Base-by-base conservation (phyloP, 2,797 vertebrate genomes). In the Synanceia verrucosa region DNA sequence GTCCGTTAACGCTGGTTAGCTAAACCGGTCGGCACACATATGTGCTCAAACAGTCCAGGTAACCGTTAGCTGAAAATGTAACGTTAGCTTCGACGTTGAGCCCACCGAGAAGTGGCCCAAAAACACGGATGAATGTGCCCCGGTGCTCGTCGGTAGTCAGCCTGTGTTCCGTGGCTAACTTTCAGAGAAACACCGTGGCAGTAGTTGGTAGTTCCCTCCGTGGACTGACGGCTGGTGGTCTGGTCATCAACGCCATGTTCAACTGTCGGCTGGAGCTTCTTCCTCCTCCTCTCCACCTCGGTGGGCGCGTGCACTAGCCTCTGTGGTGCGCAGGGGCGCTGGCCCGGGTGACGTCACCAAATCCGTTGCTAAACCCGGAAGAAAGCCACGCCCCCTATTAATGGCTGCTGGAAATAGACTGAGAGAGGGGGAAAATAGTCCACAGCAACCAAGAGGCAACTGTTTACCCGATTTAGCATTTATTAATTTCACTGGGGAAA, bases 311-410 rank as follows among this genome's bases (percentile, higher is more conserved):
- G 90, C 33, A 73, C 29, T 39, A 23, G 79, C 69, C 79, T 73
- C 86, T 78, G 78, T 11, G 50, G 16, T n/a, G 72, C 72, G 78
- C 58, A 91, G 89, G 92, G 93, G 93, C 93, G 94, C 93, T 95
- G 93, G 91, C 93, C 76, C 8, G 0, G 1, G 33, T 84, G 83
- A 90, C 89, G 93, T 92, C 92, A 93, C 59, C 23, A 37, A 76
- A 79, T 36, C 86, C 66, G 5, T 64, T 65, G 85, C 87, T 53
- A 29, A 73, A 62, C 12, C 23, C 51, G 70, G 9, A 58, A 33
- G 3, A 8, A 59, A 43, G 65, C 86, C 4, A 76, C 85, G 21
- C 91, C 88, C 24, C 28, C 39, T 39, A 77, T 61, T 73, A 61
- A 55, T 3, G 7, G n/a, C 13, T n/a, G 0, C 85, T 79, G 65